Conservation (phyloP, 1,140 invertebrate species). For the Laodelphax striatellus region DNA sequence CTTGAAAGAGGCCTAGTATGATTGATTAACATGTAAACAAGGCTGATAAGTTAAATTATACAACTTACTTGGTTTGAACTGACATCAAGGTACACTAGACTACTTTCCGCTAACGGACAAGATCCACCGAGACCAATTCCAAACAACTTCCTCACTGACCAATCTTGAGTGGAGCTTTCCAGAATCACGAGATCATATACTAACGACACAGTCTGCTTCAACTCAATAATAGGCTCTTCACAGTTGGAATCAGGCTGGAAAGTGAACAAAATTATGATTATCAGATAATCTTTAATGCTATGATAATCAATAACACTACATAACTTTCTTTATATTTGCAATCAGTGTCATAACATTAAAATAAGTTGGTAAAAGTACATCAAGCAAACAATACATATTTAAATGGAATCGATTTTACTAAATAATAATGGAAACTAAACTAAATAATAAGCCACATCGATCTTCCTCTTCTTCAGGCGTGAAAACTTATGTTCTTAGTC, state of each 20-base stretch:
- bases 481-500: no score
- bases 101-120: slow-evolving; percentile 66
- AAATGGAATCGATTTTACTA: no score
- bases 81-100: slow-evolving; percentile 75
- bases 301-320: no score
- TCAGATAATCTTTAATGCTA: no score
- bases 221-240: slow-evolving; percentile 50
- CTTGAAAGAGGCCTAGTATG: no score
- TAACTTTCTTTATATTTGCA: no score
- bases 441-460: no score
- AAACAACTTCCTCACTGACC: slow-evolving; percentile 79
- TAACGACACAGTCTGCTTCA: slow-evolving; percentile 72
- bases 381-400: no score
- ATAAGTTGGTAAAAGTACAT: no score
- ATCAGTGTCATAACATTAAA: no score
- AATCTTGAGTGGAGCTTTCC: slow-evolving; percentile 47
- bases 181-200: slow-evolving; percentile 70
- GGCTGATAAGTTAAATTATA: background rate
- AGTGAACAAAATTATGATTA: background rate
- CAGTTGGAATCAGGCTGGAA: slow-evolving; percentile 36
- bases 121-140: slow-evolving; percentile 62
- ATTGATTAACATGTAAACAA: background rate
- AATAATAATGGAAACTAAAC: no score
- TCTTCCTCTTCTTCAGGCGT: no score
- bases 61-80: slow-evolving; percentile 39